phyloP scores from a whole-genome alignment of 2,797 vertebrate species.

The Etheostoma nigrum region DNA sequence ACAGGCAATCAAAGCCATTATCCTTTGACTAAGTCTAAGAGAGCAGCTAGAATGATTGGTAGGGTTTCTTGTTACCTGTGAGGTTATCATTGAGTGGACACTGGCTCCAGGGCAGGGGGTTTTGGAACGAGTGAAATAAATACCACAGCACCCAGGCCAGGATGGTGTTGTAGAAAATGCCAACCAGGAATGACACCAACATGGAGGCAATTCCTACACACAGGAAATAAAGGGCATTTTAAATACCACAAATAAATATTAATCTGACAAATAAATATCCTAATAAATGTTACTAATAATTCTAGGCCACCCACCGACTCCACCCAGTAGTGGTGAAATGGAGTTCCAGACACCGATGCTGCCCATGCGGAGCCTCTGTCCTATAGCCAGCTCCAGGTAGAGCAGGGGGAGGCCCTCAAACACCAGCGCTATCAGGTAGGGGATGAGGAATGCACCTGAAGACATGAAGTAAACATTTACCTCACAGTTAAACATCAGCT shows the following conservation, averaged over 20 bases:
- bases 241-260: neutral
- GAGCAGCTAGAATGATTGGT: neutral
- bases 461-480: constrained; percentile 24
- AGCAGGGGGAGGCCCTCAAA: constrained; percentile 92
- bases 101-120: constrained; percentile 90
- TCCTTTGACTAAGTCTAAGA: too few relatives aligned
- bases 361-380: constrained; percentile 89
- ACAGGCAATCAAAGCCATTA: too few relatives aligned
- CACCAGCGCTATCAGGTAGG: constrained; percentile 89
- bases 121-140: constrained; percentile 91
- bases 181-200: constrained; percentile 85
- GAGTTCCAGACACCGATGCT: constrained; percentile 89
- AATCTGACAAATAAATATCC: neutral
- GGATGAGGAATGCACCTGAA: constrained; percentile 93
- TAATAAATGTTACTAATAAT: neutral
- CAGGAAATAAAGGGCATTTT: neutral
- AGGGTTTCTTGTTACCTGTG: constrained; percentile 81
- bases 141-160: constrained; percentile 94
- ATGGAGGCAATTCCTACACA: constrained; percentile 85
- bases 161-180: constrained; percentile 91
- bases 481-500: neutral
- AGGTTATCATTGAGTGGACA: constrained; percentile 86
- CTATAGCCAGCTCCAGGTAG: constrained; percentile 91
- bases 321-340: constrained; percentile 90
- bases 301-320: constrained; percentile 83